These are phyloP conservation scores for Herpailurus yagouaroundi DNA, from an alignment of 2,113 vertebrate species.

Conservation along the genomic window DNA sequence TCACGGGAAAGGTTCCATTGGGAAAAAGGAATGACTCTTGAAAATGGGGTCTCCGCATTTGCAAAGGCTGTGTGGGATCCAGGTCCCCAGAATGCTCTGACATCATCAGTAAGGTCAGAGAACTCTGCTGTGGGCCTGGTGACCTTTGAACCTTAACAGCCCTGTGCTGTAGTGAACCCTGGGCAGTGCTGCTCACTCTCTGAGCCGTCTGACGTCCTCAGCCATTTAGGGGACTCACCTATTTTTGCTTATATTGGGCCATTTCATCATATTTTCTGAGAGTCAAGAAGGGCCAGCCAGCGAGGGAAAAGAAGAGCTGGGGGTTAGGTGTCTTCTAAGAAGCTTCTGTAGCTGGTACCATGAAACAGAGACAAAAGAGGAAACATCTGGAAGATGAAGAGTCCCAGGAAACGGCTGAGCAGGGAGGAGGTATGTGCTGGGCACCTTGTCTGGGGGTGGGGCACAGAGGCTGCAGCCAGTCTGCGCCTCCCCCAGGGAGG, in stretches of 20 bases:
- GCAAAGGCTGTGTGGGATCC: neutral
- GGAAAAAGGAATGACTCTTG: neutral
- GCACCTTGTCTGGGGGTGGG: neutral
- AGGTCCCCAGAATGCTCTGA: constrained; percentile 45
- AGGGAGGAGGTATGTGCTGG: constrained; percentile 53
- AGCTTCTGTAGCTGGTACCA: neutral
- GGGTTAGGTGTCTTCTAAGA: neutral
- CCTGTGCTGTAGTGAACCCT: neutral
- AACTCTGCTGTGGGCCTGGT: constrained; percentile 6
- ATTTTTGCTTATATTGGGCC: constrained; percentile 3
- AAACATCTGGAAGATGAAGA: constrained; percentile 74
- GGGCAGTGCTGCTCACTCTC: constrained; percentile 14
- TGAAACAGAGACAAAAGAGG: constrained; percentile 73
- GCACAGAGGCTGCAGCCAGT: neutral
- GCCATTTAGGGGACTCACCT: neutral
- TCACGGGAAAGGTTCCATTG: neutral
- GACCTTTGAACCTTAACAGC: constrained; percentile 69
- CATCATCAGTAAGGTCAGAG: constrained; percentile 65
- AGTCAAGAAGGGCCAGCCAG: neutral
- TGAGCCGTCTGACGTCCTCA: constrained; percentile 1
- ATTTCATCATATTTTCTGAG: constrained; percentile 2
- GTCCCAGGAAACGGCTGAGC: neutral
- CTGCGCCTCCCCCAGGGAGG: neutral
- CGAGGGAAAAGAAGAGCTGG: neutral
- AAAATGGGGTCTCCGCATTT: neutral